Base-by-base conservation (phyloP, 1,140 invertebrate species). In the Teleopsis dalmanni region DNA sequence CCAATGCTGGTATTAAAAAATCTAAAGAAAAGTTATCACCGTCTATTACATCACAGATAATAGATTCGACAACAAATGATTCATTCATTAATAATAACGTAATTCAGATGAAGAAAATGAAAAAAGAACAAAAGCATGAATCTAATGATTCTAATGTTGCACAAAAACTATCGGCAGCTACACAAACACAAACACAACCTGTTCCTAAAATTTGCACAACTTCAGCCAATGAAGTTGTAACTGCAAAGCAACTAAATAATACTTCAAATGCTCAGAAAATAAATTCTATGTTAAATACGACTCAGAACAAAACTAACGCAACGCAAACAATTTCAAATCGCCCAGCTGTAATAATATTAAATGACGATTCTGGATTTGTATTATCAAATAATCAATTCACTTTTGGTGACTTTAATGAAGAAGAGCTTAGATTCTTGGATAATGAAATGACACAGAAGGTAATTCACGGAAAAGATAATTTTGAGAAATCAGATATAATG, bases 261-360 rank as follows among this genome's bases (percentile, higher is more conserved):
- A 40, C 40, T 19, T 19, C 23, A 4, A 41, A 21, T 43, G 51
- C 55, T 48, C 42, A 51, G 41, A 35, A 22, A 19, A 22, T 25
- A 19, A 13, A 13, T 9, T 16, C 21, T 43, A 16, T 29, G 13
- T 2, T 16, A 4, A 33, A 31, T 26, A 29, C 40, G 16, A 21
- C 42, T 14, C 3, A 18, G 16, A 27, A 26, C 25, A 47, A 47
- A 38, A 21, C 45, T 9, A 18, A 37, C 3, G 19, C 34, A 23
- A 23, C 21, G 16, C 45, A 27, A 19, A 14, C 22, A 10, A 47
- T 33, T 42, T 36, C 45, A 25, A 57, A 56, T 53, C 68, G 78
- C 34, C 79, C 79, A 1, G 75, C 80, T 0, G 80, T 81, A 1
- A 80, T 82, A 40, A 73, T 82, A 42, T 55, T 81, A 48, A 78